A percentile compares a stretch with the other conserved stretches of the same genome.
phyloP scores from a whole-genome alignment of 2,888 invertebrate genomes.

The Drosophila monieri region DNA sequence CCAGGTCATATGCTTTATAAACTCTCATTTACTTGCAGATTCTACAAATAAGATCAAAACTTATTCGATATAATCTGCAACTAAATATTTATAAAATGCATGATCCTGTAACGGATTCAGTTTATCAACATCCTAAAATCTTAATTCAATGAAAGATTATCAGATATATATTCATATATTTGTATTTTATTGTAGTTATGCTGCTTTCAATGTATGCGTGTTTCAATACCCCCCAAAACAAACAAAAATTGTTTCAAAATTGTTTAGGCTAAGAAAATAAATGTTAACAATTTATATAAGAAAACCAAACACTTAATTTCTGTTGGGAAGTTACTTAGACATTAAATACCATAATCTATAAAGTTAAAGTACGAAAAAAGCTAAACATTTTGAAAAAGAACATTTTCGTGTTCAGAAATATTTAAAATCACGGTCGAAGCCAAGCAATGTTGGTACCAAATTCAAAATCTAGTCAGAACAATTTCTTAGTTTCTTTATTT shows the following conservation, averaged over 20 bases:
- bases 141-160: slow-evolving; percentile 34
- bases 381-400: slow-evolving; percentile 2
- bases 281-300: slow-evolving; percentile 55
- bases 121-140: slow-evolving; percentile 5
- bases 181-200: slow-evolving; percentile 66
- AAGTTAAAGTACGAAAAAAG: slow-evolving; percentile 3
- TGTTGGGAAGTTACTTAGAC: slow-evolving; percentile 18
- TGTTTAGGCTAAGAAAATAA: slow-evolving; percentile 60
- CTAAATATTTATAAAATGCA: too few species aligned
- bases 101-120: too few species aligned
- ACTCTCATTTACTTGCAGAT: too few species aligned
- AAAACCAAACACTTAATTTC: slow-evolving; percentile 35
- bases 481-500: slow-evolving; percentile 12
- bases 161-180: slow-evolving; percentile 43
- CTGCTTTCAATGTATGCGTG: slow-evolving; percentile 59
- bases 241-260: slow-evolving; percentile 40
- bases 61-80: too few species aligned
- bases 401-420: slow-evolving; percentile 3
- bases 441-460: neutral
- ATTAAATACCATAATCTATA: slow-evolving; percentile 8
- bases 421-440: neutral
- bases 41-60: too few species aligned
- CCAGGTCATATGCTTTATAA: neutral
- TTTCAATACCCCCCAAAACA: slow-evolving; percentile 50
- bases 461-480: slow-evolving; percentile 23